Evolutionary conservation across 2,888 invertebrate species (phyloP).

Genomic region (Anaspis maculata): DNA sequence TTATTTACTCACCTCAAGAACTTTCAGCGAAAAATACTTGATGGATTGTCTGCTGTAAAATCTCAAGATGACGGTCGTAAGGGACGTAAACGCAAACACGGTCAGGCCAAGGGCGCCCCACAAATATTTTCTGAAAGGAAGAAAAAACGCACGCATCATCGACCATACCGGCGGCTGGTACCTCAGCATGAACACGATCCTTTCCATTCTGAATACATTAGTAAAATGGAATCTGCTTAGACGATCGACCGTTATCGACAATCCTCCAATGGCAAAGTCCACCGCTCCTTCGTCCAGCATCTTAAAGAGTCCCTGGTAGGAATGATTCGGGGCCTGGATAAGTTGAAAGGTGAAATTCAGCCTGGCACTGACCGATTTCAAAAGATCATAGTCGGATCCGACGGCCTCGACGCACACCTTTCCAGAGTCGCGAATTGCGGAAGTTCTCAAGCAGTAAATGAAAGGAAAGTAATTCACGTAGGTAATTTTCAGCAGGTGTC

Average conservation of each 20-base stretch:
- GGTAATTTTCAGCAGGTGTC: constrained; percentile 1
- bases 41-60: no score
- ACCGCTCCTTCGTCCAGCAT: neutral
- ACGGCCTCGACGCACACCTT: constrained; percentile 2
- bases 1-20: no score
- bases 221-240: constrained; percentile 1
- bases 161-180: neutral
- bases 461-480: constrained; percentile 6
- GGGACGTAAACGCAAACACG: no score
- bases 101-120: no score
- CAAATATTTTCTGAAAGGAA: no score
- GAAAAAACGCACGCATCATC: no score
- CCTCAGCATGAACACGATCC: neutral
- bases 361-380: neutral
- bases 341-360: constrained; percentile 6
- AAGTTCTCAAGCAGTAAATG: constrained; percentile 4
- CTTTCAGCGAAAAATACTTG: no score
- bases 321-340: neutral
- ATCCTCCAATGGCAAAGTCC: constrained; percentile 8
- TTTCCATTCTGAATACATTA: constrained; percentile 3
- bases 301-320: neutral
- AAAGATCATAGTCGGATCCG: constrained; percentile 2
- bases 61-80: no score
- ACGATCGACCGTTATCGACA: constrained; percentile 1
- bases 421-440: no score